A percentile compares a stretch with the other conserved stretches of the same genome.
These are phyloP conservation scores for Himalopsyche phryganea DNA, from an alignment of 1,140 invertebrate genomes.

Conservation along the genomic window DNA sequence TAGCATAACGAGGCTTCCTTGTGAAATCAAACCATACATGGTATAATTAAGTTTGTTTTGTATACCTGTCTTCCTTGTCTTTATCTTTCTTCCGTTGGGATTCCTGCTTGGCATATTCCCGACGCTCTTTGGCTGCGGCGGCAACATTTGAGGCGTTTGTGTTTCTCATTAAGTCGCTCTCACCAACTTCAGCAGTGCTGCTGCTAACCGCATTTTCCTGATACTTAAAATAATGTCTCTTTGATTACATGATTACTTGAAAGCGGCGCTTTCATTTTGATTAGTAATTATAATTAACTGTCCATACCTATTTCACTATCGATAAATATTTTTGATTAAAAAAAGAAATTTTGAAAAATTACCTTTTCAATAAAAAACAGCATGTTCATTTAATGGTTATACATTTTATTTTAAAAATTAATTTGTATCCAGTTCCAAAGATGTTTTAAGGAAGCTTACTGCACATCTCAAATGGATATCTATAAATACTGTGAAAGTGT, in stretches of 20 bases:
- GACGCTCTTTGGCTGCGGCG: conserved; percentile 69
- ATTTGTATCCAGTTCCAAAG: too few species aligned
- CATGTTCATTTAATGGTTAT: too few species aligned
- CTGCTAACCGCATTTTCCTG: conserved; percentile 45
- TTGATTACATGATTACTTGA: too few species aligned
- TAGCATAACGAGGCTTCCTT: too few species aligned
- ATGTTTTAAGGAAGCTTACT: too few species aligned
- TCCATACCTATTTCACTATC: background rate
- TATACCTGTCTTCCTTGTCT: conserved; percentile 80
- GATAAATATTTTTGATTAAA: background rate
- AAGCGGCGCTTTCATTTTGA: background rate
- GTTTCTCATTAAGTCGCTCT: conserved; percentile 64
- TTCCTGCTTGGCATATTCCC: conserved; percentile 73
- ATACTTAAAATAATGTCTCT: conserved; percentile 27
- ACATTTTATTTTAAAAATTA: too few species aligned
- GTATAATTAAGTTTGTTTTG: too few species aligned
- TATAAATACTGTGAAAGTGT: too few species aligned
- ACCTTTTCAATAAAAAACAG: too few species aligned
- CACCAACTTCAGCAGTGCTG: conserved; percentile 53
- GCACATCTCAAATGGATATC: too few species aligned
- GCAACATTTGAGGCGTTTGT: conserved; percentile 72
- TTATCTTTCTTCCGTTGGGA: conserved; percentile 82
- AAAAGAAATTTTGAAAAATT: too few species aligned
- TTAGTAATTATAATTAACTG: background rate
- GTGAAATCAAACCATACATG: too few species aligned